Base-by-base conservation (phyloP, 1,140 invertebrate genomes). In the Idris sp. region DNA sequence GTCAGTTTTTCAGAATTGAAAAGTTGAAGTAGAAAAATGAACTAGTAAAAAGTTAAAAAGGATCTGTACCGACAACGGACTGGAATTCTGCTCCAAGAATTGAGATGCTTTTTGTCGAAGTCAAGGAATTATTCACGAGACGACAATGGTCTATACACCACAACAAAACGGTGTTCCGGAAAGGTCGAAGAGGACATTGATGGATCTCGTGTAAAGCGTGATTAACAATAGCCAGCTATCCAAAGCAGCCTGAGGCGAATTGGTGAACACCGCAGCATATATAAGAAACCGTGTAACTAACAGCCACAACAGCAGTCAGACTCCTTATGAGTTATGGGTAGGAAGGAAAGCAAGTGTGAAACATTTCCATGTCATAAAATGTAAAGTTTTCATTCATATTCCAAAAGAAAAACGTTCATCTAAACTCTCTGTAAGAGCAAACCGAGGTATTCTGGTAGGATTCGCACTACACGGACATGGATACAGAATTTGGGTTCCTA, bases 11-110 rank as follows among this genome's bases (percentile, higher is more conserved):
- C 49, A 48, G 48, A 68, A n/a, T 5, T 35, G 43, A 74, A n/a
- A n/a, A n/a, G n/a, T n/a, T n/a, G n/a, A n/a, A n/a, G n/a, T n/a
- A n/a, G n/a, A n/a, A 77, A 80, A 77, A 38, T 16, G 74, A 14
- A 79, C 77, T 7, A 53, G 44, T 9, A 79, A 77, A 48, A 79
- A 64, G 74, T 78, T 83, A 46, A 83, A 81, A 74, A 16, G 73
- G 62, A 35, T 86, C 22, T 76, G 80, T 30, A 87, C 83, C 58
- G 84, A 88, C 67, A 86, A 86, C 73, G 84, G 84, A 6, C 83
- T 16, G 51, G 83, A 78, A 78, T 86, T 79, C 82, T 77, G 26
- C 26, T 54, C 35, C 0, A 46, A 62, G 18, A 38, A 51, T 22
- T 56, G 40, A 26, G n/a, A 35, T 0, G n/a, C 19, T 6, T 62